These are phyloP conservation scores for Fistularia tabacaria DNA, from an alignment of 2,797 vertebrate genomes.

Conservation along the genomic window DNA sequence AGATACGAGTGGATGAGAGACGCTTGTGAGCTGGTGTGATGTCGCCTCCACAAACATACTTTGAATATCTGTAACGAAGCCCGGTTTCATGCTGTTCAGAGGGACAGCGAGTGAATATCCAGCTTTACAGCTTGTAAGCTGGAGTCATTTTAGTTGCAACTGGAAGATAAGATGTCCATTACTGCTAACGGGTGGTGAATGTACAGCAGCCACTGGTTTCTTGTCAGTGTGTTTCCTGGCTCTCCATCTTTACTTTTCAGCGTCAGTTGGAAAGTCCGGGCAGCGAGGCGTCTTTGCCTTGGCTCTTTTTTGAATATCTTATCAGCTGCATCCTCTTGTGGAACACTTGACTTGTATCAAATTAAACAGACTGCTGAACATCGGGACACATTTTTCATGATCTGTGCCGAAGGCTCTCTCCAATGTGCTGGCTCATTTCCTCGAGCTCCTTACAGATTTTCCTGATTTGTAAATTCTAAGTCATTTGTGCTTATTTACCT, in stretches of 20 bases:
- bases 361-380: constrained; percentile 41
- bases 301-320: constrained; percentile 29
- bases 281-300: constrained; percentile 21
- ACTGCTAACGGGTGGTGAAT: constrained; percentile 7
- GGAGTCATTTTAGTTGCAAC: constrained; percentile 7
- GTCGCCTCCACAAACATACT: constrained; percentile 21
- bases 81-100: constrained; percentile 21
- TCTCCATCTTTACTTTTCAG: constrained; percentile 26
- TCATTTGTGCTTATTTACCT: constrained; percentile 5
- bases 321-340: constrained; percentile 32
- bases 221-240: constrained; percentile 13
- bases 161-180: constrained; percentile 15
- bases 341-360: constrained; percentile 26
- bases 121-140: constrained; percentile 2
- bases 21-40: constrained; percentile 27
- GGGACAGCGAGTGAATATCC: constrained; percentile 21
- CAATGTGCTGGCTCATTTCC: constrained; percentile 8
- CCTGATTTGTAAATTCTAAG: constrained; percentile 5
- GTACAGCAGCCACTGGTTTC: constrained; percentile 10
- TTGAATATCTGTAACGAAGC: constrained; percentile 35
- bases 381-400: constrained; percentile 30
- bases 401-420: constrained; percentile 15
- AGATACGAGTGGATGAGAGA: constrained; percentile 28
- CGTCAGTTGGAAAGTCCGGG: constrained; percentile 23
- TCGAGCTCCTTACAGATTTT: constrained; percentile 4